phyloP scores from a whole-genome alignment of 2,113 vertebrate species.

The Anser brachyrhynchus region DNA sequence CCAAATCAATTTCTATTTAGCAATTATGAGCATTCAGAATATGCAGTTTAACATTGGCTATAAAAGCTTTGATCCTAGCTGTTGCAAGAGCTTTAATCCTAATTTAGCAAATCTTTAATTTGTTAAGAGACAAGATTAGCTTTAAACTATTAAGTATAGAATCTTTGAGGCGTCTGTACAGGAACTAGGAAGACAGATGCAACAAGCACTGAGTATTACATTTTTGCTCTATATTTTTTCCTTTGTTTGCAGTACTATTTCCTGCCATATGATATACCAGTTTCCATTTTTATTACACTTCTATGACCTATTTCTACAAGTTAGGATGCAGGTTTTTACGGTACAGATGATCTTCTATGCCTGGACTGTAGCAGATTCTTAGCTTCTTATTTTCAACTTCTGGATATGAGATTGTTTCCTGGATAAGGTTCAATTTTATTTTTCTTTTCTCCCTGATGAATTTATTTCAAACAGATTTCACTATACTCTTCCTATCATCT shows the following conservation, averaged over 20 bases:
- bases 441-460: not conserved
- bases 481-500: not conserved
- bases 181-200: not conserved
- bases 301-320: constrained; percentile 9
- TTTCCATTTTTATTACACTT: constrained; percentile 2
- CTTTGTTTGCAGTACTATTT: not conserved
- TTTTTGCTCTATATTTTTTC: constrained; percentile 20
- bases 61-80: constrained; percentile 62
- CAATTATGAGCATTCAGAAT: constrained; percentile 60
- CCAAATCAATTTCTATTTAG: constrained; percentile 52
- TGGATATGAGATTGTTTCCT: not conserved
- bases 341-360: not conserved
- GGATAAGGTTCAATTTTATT: not conserved
- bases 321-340: not conserved
- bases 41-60: constrained; percentile 25
- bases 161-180: constrained; percentile 31
- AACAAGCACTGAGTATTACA: not conserved
- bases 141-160: constrained; percentile 45
- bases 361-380: not conserved
- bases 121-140: constrained; percentile 42
- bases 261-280: not conserved
- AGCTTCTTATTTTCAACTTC: not conserved
- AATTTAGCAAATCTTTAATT: constrained; percentile 60
- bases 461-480: constrained; percentile 9
- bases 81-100: constrained; percentile 48